Evolutionary conservation across 2,888 invertebrate genomes (phyloP).

Genomic region (Heliconius cydno): DNA sequence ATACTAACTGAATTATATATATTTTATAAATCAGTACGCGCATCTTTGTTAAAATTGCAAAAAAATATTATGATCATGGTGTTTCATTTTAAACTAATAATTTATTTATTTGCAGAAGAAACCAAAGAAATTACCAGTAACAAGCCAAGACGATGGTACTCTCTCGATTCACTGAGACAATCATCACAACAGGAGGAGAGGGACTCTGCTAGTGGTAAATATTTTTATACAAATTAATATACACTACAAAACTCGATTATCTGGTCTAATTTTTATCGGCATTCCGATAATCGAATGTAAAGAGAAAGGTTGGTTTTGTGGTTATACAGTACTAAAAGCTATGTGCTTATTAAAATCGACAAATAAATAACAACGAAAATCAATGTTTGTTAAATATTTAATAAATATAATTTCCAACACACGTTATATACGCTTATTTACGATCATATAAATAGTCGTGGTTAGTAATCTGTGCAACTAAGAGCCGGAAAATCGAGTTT

Average conservation of each 20-base stretch:
- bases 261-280: too few relatives aligned
- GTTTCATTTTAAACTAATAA: neutral
- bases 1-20: neutral
- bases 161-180: conserved; percentile 74
- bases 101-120: conserved; percentile 57
- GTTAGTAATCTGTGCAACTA: too few relatives aligned
- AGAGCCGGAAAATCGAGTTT: too few relatives aligned
- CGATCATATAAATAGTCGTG: too few relatives aligned
- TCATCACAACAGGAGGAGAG: conserved; percentile 72
- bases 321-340: too few relatives aligned
- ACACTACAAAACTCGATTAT: too few relatives aligned
- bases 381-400: neutral
- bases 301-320: too few relatives aligned
- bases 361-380: neutral
- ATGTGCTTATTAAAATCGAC: too few relatives aligned
- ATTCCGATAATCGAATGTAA: too few relatives aligned
- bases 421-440: too few relatives aligned
- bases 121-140: conserved; percentile 68
- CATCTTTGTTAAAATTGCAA: neutral
- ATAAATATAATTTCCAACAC: too few relatives aligned
- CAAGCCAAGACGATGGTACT: conserved; percentile 73
- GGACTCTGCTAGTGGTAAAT: conserved; percentile 77
- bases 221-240: conserved; percentile 23
- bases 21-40: too few relatives aligned
- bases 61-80: neutral